phyloP scores from a whole-genome alignment of 2,797 vertebrate genomes.

The Acanthurus tractus region DNA sequence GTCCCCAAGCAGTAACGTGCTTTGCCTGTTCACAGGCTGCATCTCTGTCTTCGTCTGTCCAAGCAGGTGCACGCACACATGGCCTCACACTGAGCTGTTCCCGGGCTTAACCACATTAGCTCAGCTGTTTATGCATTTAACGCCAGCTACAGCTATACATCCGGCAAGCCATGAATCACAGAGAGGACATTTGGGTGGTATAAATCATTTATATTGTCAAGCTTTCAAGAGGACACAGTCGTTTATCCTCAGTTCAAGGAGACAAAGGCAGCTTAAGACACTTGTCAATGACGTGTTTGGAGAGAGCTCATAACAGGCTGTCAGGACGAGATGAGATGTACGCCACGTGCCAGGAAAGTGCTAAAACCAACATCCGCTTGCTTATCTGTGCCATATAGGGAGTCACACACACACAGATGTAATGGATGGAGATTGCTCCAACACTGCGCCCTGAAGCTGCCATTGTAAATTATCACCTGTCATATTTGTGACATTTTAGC shows the following conservation, averaged over 20 bases:
- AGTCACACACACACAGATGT: slow-evolving; percentile 52
- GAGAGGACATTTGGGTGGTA: slow-evolving; percentile 53
- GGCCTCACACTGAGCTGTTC: slow-evolving; percentile 40
- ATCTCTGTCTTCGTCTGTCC: slow-evolving; percentile 29
- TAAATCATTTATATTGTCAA: slow-evolving; percentile 72
- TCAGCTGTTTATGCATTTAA: slow-evolving; percentile 69
- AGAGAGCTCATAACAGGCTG: slow-evolving; percentile 64
- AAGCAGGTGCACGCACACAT: slow-evolving; percentile 41
- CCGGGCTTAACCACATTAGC: slow-evolving; percentile 41
- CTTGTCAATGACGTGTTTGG: slow-evolving; percentile 66
- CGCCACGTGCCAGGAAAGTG: slow-evolving; percentile 30
- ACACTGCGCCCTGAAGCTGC: slow-evolving; percentile 44
- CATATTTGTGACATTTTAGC: slow-evolving; percentile 75
- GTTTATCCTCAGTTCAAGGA: slow-evolving; percentile 77
- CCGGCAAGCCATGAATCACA: slow-evolving; percentile 66
- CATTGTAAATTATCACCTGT: slow-evolving; percentile 77
- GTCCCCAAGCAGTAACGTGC: no score
- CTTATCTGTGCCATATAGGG: slow-evolving; percentile 64
- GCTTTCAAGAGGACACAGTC: slow-evolving; percentile 64
- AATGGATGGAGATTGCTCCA: slow-evolving; percentile 63
- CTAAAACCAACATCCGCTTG: slow-evolving; percentile 60
- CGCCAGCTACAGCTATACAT: slow-evolving; percentile 51
- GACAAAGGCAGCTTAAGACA: slow-evolving; percentile 65
- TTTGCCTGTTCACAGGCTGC: no score
- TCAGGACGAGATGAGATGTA: slow-evolving; percentile 61